phyloP scores from a whole-genome alignment of 2,113 vertebrate species.

The Rhabdornis inornatus region DNA sequence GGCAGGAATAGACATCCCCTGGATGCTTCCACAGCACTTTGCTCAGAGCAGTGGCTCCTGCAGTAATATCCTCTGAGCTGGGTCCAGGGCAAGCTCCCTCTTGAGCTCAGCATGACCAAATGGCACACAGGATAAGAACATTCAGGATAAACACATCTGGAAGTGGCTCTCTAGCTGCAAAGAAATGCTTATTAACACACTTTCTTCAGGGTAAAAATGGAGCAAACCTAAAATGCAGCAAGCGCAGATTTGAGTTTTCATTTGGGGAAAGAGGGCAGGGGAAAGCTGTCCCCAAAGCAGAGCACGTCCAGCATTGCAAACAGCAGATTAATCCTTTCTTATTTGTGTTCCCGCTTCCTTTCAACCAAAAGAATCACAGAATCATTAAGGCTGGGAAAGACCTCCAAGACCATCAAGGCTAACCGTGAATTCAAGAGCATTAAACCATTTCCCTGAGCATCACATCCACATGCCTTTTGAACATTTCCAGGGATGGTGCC shows the following conservation, averaged over 20 bases:
- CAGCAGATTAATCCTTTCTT: neutral
- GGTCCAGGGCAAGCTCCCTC: neutral
- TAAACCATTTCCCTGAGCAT: neutral
- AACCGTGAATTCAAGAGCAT: neutral
- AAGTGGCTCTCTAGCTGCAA: neutral
- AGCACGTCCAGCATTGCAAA: neutral
- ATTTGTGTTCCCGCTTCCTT: neutral
- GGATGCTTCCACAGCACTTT: neutral
- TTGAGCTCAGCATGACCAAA: neutral
- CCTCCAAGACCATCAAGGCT: neutral
- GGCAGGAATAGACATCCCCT: neutral
- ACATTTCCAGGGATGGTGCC: neutral
- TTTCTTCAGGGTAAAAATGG: neutral
- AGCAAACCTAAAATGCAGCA: neutral
- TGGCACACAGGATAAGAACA: neutral
- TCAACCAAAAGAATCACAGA: neutral
- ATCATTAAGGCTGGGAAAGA: neutral
- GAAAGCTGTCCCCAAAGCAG: neutral
- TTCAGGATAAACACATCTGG: slow-evolving; percentile 8
- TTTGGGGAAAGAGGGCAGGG: neutral
- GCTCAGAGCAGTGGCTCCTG: neutral
- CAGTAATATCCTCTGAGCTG: neutral
- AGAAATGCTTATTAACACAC: neutral
- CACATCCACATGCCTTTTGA: fast-evolving
- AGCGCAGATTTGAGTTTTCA: neutral